A percentile compares a stretch with the other conserved stretches of the same genome.
phyloP scores from a whole-genome alignment of 2,113 vertebrate species.

The Empidonax traillii region DNA sequence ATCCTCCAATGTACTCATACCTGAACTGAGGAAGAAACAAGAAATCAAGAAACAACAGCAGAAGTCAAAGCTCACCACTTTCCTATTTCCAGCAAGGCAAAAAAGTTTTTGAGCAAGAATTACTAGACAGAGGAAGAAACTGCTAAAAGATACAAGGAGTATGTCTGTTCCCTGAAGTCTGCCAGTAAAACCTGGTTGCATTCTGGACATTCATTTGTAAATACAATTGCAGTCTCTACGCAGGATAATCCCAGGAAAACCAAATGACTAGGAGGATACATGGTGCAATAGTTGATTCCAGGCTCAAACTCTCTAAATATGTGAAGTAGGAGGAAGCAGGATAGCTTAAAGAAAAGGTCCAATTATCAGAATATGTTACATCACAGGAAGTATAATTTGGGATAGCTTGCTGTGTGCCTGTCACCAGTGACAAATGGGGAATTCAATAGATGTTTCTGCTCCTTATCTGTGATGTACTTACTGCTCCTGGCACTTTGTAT shows the following conservation, averaged over 20 bases:
- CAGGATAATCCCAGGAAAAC: background rate
- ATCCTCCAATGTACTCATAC: fast-evolving
- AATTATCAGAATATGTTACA: background rate
- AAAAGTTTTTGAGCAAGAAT: background rate
- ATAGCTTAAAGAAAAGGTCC: background rate
- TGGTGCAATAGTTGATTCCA: background rate
- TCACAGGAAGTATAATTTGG: background rate
- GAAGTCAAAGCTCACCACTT: background rate
- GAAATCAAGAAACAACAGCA: background rate
- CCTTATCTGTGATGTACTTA: background rate
- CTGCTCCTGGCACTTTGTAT: background rate
- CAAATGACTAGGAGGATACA: background rate
- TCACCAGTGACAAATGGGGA: background rate
- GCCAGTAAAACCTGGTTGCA: background rate
- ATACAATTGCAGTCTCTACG: background rate
- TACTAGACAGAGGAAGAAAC: background rate
- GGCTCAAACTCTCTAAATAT: fast-evolving
- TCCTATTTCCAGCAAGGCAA: background rate
- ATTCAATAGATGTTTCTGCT: background rate
- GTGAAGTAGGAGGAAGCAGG: background rate
- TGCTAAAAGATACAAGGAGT: background rate
- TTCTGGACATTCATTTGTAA: background rate
- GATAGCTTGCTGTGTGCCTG: background rate
- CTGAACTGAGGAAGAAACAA: background rate
- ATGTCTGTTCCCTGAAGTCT: background rate